Evolutionary conservation across 1,140 invertebrate species (phyloP), one percentile per base, ranked within the genome.

Genomic region (Chironomus tepperi): DNA sequence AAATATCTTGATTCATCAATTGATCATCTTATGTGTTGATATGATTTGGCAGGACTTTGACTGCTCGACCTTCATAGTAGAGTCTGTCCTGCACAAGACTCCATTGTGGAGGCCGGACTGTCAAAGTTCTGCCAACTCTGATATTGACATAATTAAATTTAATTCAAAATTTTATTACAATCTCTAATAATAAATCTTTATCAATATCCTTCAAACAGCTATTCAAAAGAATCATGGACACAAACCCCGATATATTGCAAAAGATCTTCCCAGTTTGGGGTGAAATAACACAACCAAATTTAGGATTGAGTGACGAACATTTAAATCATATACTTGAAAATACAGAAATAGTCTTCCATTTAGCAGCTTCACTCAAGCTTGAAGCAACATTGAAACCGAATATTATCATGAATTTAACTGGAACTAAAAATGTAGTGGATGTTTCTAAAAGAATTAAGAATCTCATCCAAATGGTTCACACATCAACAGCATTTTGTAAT

Each of bases 321-420:
- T 79, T 84, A 7, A 79, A 84, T 21, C 76, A 79, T 7, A 77
- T 89, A 12, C 80, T 83, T 0, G 79, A 84, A 0, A 84, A 87
- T 75, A 84, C 86, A 3, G 90, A 87, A 1, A 83, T 95, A 9
- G 87, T 96, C 0, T 94, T 95, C 79, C 93, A 96, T 80, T 89
- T 89, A 19, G 94, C 93, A 0, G 94, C 94, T 0, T 95, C 92
- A 1, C 85, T 90, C 15, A 86, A 84, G 73, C 81, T 90, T 42
- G 88, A 89, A 75, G 87, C 88, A 0, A 84, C 83, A 1, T 78
- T 90, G 0, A 85, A 85, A 75, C 85, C 86, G 64, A 86, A 88
- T n/a, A 82, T 89, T 0, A 81, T 84, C 70, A 86, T 89, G 82
- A 90, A 90, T 76, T 85, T 87, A 0, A 79, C 79, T 2, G 88